Conservation (phyloP, 2,888 invertebrate species). For the Amphimallon solstitiale region DNA sequence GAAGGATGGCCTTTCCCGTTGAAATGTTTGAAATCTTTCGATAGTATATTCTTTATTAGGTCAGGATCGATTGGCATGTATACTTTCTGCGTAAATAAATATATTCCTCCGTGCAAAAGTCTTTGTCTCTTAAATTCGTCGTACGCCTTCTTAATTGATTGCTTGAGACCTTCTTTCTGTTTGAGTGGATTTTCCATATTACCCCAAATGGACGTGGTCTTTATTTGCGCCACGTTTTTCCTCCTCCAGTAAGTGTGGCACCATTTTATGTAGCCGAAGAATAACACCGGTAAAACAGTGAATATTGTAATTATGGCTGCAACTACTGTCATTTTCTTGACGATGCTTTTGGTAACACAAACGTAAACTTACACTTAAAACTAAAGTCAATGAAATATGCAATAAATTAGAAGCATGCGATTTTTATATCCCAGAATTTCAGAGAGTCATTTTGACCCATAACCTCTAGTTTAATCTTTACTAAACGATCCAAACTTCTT, state of each 20-base stretch:
- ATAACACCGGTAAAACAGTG: too few relatives aligned
- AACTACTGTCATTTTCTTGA: too few relatives aligned
- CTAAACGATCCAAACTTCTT: too few relatives aligned
- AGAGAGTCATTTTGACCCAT: too few relatives aligned
- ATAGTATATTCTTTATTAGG: conserved; percentile 61
- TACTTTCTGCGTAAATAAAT: conserved; percentile 43
- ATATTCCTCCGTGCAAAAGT: conserved; percentile 9
- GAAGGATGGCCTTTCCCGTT: conserved; percentile 65
- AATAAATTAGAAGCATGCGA: too few relatives aligned
- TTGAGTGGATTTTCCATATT: conserved; percentile 26
- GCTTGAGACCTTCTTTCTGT: neutral
- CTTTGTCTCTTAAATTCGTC: conserved; percentile 13
- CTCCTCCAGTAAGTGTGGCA: conserved; percentile 33
- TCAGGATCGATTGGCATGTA: conserved; percentile 36
- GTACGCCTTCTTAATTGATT: conserved; percentile 3
- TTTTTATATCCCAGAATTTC: too few relatives aligned
- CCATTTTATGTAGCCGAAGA: conserved; percentile 35
- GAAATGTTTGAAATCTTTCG: conserved; percentile 69
- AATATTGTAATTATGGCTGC: too few relatives aligned
- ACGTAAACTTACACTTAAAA: too few relatives aligned
- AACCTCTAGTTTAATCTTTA: too few relatives aligned
- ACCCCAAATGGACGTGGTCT: conserved; percentile 22
- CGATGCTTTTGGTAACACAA: too few relatives aligned
- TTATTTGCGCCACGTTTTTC: conserved; percentile 20
- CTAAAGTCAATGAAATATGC: too few relatives aligned